A percentile compares a stretch with the other conserved stretches of the same genome.
Conservation (phyloP, 2,113 vertebrate genomes). For the Crotalus horridus region DNA sequence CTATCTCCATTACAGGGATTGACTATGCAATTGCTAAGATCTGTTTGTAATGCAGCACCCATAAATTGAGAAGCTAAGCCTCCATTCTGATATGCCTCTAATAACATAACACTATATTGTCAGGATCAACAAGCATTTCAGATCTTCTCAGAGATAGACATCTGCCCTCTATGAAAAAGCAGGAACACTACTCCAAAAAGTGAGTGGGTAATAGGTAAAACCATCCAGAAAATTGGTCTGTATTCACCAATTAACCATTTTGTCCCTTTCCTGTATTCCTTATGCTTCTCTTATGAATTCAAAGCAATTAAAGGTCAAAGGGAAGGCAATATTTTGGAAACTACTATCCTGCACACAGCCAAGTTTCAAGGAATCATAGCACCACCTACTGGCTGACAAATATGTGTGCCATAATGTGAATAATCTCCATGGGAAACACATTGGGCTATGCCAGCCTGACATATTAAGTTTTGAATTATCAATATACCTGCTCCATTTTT, state of each 20-base stretch:
- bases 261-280: neutral
- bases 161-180: neutral
- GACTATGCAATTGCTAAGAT: neutral
- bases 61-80: neutral
- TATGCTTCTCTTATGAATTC: neutral
- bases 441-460: neutral
- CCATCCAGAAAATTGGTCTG: neutral
- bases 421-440: neutral
- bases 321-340: neutral
- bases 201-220: neutral
- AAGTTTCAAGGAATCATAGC: neutral
- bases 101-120: neutral
- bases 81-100: neutral
- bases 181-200: neutral
- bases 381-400: conserved; percentile 23
- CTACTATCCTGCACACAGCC: too few species aligned
- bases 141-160: neutral
- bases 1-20: neutral
- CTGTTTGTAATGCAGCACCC: neutral
- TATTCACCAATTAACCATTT: neutral
- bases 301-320: neutral
- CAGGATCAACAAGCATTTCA: neutral
- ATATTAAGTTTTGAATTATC: neutral
- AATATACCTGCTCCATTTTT: neutral
- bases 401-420: too few species aligned